Evolutionary conservation across 2,797 vertebrate genomes (phyloP), one percentile per base, ranked within the genome.

Genomic region (Selene dorsalis): DNA sequence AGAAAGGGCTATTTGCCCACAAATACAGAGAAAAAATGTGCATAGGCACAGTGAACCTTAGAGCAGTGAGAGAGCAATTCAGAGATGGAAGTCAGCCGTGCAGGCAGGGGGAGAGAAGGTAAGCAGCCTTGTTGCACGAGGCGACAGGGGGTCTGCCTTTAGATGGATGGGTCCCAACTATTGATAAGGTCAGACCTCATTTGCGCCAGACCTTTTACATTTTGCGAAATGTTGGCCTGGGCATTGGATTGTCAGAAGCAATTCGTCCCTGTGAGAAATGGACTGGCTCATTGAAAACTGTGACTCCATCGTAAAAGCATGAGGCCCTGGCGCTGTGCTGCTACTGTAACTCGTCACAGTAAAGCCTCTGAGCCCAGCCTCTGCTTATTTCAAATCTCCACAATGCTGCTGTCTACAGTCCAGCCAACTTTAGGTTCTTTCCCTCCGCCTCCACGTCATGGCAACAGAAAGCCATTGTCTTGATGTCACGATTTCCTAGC

Each of bases 131-230:
- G 89, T 87, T 57, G 88, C 87, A 83, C 59, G 39, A 83, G 85
- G 55, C 71, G 85, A 89, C 90, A 87, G 84, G 87, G 92, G 91
- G 90, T 90, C 75, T 84, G 86, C 89, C 72, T 91, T 87, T 91
- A 96, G 96, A 97, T 94, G 94, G 96, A 96, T 95, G 95, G 94
- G 94, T 90, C 92, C 86, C 88, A 85, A 87, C 91, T 93, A 95
- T 94, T 95, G 95, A 96, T 95, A 97, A 97, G 97, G 96, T 96
- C 93, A 66, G 90, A 93, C 95, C 95, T 93, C 92, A 96, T 96
- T 95, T 95, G 91, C 94, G 87, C 91, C 84, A 95, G 95, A 94
- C 94, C 94, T 95, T 96, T 94, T 88, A 96, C 95, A 95, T 96
- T 94, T 95, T 80, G 94, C 82, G 92, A 95, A 95, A 95, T 90